Evolutionary conservation across 2,113 vertebrate genomes (phyloP).

Genomic region (Addax nasomaculatus): DNA sequence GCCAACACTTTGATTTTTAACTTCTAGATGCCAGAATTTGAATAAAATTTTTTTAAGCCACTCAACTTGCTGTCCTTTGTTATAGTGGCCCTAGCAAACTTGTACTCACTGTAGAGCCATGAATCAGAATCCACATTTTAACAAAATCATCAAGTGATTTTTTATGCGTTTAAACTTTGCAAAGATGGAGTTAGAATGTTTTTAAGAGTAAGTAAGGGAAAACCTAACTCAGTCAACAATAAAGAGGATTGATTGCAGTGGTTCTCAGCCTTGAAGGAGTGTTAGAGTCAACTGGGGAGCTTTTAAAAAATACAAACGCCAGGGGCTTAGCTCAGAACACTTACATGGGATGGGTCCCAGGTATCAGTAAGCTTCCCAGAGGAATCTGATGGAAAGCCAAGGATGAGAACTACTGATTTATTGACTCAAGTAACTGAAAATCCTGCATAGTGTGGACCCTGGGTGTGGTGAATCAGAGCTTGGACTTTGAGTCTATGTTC

Average conservation of each 20-base stretch:
- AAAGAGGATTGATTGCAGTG: background rate
- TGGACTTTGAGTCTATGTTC: background rate
- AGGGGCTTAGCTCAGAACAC: background rate
- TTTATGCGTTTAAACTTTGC: background rate
- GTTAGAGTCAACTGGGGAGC: background rate
- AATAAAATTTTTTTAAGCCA: background rate
- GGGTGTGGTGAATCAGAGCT: background rate
- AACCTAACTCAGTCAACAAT: background rate
- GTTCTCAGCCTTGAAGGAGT: background rate
- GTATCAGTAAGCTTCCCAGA: background rate
- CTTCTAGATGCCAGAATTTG: background rate
- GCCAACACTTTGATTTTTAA: background rate
- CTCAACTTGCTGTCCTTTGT: background rate
- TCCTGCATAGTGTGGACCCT: background rate
- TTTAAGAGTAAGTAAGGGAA: background rate
- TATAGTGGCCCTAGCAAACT: background rate
- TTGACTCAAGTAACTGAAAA: background rate
- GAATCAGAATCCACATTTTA: background rate
- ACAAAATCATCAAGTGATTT: background rate
- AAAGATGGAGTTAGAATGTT: background rate
- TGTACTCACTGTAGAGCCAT: background rate
- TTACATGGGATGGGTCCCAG: background rate
- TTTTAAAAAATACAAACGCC: background rate
- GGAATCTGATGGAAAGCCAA: background rate
- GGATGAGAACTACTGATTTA: slow-evolving; percentile 8